Evolutionary conservation across 2,888 invertebrate genomes (phyloP).

Genomic region (Coelogynopora nodosa): DNA sequence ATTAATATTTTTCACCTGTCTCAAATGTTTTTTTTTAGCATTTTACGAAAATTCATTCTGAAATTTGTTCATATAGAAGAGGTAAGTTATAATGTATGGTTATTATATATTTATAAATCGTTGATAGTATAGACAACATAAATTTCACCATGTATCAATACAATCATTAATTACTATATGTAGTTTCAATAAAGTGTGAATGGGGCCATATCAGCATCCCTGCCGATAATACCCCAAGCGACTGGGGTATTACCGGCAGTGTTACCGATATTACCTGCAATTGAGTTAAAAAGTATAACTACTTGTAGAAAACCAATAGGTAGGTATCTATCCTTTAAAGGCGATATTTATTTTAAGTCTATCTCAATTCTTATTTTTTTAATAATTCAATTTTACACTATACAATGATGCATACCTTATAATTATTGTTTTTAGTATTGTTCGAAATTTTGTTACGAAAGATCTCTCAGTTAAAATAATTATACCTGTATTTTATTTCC

Average conservation of each 20-base stretch:
- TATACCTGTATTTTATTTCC: not conserved
- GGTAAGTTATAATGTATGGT: not conserved
- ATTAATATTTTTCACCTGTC: not conserved
- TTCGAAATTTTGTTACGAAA: not conserved
- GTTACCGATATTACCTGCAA: too few species aligned
- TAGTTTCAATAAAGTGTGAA: too few species aligned
- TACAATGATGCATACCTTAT: too few species aligned
- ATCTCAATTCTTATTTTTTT: too few species aligned
- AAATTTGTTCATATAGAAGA: not conserved
- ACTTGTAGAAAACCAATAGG: too few species aligned
- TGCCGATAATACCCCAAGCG: not conserved
- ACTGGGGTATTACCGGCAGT: too few species aligned
- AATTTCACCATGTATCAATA: not conserved
- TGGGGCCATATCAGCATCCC: not conserved
- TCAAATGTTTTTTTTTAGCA: not conserved
- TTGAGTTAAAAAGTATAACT: too few species aligned
- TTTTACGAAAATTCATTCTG: not conserved
- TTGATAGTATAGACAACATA: not conserved
- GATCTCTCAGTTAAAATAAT: not conserved
- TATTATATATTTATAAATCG: not conserved
- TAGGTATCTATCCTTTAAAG: too few species aligned
- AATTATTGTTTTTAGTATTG: too few species aligned
- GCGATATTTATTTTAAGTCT: too few species aligned
- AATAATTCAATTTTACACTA: too few species aligned
- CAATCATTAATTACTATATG: not conserved